Percentiles rank a stretch among this genome's conserved stretches.
phyloP scores from a whole-genome alignment of 2,888 invertebrate species.

The Metellina segmentata region DNA sequence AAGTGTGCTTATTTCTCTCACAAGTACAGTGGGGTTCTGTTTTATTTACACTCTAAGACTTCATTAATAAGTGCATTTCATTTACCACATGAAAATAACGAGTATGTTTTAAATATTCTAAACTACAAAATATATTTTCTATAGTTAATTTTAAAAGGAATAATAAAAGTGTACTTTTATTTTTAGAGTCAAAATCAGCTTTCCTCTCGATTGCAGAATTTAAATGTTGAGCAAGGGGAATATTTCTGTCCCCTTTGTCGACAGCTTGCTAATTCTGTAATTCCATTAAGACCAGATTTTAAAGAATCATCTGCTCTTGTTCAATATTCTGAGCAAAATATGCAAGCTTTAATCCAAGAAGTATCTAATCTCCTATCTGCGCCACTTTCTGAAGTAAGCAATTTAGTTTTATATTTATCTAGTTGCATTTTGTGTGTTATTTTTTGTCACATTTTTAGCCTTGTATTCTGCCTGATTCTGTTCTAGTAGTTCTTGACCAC shows the following conservation, averaged over 20 bases:
- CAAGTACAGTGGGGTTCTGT: neutral
- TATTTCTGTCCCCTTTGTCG: constrained; percentile 97
- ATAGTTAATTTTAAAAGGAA: too few relatives aligned
- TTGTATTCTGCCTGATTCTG: neutral
- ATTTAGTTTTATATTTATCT: neutral
- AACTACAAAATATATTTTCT: neutral
- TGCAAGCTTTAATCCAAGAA: constrained; percentile 78
- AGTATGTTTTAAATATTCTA: neutral
- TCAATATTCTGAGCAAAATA: constrained; percentile 81
- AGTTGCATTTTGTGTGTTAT: constrained; percentile 10
- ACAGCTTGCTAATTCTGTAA: constrained; percentile 93
- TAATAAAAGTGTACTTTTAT: neutral
- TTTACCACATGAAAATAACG: too few relatives aligned
- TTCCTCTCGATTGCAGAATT: constrained; percentile 86
- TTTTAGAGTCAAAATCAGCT: constrained; percentile 75
- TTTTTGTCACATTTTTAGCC: neutral
- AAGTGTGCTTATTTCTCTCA: too few relatives aligned
- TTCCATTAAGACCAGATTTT: constrained; percentile 84
- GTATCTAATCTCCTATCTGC: constrained; percentile 83
- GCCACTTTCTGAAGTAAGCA: constrained; percentile 80
- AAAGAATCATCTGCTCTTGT: constrained; percentile 85
- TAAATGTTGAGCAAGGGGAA: constrained; percentile 87
- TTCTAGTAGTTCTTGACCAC: neutral
- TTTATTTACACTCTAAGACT: neutral
- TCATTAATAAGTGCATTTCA: neutral